Evolutionary conservation across 2,797 vertebrate genomes (phyloP).

Genomic region (Malacoctenus gilli): DNA sequence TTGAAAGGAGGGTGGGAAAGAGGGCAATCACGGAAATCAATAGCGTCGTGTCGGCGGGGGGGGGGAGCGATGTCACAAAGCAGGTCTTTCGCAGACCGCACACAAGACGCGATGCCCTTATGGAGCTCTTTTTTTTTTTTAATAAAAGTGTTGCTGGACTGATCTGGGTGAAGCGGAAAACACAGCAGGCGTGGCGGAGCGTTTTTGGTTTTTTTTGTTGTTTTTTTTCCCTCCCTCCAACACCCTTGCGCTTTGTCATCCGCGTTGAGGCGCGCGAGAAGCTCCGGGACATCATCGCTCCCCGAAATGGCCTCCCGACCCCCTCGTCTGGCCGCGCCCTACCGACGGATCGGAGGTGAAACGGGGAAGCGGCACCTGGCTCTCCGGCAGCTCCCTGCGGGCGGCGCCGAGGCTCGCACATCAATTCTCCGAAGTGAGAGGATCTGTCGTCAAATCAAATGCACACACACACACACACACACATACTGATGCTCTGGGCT

Average conservation of each 20-base stretch:
- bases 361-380: conserved; percentile 52
- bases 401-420: conserved; percentile 37
- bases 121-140: not conserved
- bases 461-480: conserved; percentile 7
- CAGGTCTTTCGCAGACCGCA: conserved; percentile 7
- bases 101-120: not conserved
- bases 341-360: conserved; percentile 32
- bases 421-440: conserved; percentile 45
- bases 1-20: conserved; percentile 21
- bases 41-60: conserved; percentile 17
- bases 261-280: conserved; percentile 18
- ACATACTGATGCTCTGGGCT: conserved; percentile 23
- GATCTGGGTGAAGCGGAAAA: not conserved
- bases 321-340: conserved; percentile 8
- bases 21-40: conserved; percentile 39
- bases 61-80: conserved; percentile 26
- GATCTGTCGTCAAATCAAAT: conserved; percentile 41
- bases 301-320: conserved; percentile 8
- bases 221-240: conserved; percentile 23
- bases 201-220: conserved; percentile 8
- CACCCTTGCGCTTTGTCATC: conserved; percentile 26
- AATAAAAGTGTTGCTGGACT: not conserved
- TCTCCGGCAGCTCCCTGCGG: conserved; percentile 41
- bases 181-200: no score
- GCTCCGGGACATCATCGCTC: conserved; percentile 20